Conservation (phyloP, 2,888 invertebrate species). For the Zygaena filipendulae region DNA sequence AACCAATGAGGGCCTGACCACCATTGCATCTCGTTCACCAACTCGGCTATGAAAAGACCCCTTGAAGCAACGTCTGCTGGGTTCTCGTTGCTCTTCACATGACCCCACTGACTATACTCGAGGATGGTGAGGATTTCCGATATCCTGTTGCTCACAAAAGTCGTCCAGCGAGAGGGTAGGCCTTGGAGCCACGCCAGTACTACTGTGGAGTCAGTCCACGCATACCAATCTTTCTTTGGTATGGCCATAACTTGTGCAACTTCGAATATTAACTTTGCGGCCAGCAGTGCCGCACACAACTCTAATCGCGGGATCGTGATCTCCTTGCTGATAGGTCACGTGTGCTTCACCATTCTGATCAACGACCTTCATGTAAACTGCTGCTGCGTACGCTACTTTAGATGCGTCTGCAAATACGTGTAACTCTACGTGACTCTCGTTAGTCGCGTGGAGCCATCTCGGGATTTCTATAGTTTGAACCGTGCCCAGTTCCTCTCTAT, state of each 20-base stretch:
- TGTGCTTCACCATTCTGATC: neutral
- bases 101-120: slow-evolving; percentile 7
- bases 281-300: slow-evolving; percentile 5
- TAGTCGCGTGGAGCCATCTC: slow-evolving; percentile 10
- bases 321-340: slow-evolving; percentile 7
- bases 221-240: slow-evolving; percentile 3
- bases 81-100: slow-evolving; percentile 3
- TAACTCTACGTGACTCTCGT: slow-evolving; percentile 7
- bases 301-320: slow-evolving; percentile 6
- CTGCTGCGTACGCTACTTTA: slow-evolving; percentile 14
- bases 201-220: slow-evolving; percentile 16
- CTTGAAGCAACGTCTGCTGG: slow-evolving; percentile 10
- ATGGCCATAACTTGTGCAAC: slow-evolving; percentile 3
- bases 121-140: slow-evolving; percentile 15
- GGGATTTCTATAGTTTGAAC: slow-evolving; percentile 11
- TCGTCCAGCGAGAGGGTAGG: too few species aligned
- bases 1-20: neutral
- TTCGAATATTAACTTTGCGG: slow-evolving; percentile 7
- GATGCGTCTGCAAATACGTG: slow-evolving; percentile 18
- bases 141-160: slow-evolving; percentile 19
- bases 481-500: slow-evolving; percentile 5
- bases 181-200: too few species aligned
- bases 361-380: slow-evolving; percentile 12
- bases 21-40: neutral
- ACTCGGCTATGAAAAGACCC: neutral